Conservation (phyloP, 1,140 invertebrate genomes). For the Eciton burchellii region DNA sequence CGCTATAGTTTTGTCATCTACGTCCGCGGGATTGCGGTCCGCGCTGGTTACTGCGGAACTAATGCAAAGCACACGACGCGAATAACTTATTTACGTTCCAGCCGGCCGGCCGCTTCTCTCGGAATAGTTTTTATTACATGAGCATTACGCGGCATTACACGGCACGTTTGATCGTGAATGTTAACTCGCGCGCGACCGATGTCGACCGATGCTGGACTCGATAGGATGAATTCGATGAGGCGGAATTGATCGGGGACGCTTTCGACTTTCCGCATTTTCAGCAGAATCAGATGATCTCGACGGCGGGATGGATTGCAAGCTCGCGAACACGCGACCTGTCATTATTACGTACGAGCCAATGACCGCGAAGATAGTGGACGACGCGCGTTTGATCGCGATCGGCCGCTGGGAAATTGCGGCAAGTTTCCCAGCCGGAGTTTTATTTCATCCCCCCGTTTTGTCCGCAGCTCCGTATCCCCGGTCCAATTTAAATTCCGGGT, state of each 20-base stretch:
- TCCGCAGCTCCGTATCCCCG: constrained; percentile 74
- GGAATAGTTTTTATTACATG: no score
- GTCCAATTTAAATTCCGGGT: constrained; percentile 77
- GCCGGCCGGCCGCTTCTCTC: not conserved
- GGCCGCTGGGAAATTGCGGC: constrained; percentile 22
- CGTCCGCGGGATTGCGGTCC: constrained; percentile 46
- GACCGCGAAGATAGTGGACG: not conserved
- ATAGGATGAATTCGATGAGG: no score
- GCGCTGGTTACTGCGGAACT: constrained; percentile 41
- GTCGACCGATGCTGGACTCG: no score
- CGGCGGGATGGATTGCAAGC: no score
- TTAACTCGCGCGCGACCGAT: no score
- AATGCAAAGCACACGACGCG: constrained; percentile 24
- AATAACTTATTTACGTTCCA: constrained; percentile 41
- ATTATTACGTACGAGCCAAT: not conserved
- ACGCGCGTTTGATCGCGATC: not conserved
- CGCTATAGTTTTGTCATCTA: constrained; percentile 59
- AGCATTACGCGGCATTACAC: no score
- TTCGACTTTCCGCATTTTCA: no score
- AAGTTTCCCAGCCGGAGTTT: constrained; percentile 56
- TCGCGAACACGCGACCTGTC: not conserved
- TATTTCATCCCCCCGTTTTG: constrained; percentile 73
- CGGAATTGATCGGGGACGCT: no score
- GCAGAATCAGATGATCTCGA: no score
- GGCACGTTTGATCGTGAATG: no score